These are phyloP conservation scores for Meloe dianella DNA, from an alignment of 2,888 invertebrate species.

Conservation along the genomic window DNA sequence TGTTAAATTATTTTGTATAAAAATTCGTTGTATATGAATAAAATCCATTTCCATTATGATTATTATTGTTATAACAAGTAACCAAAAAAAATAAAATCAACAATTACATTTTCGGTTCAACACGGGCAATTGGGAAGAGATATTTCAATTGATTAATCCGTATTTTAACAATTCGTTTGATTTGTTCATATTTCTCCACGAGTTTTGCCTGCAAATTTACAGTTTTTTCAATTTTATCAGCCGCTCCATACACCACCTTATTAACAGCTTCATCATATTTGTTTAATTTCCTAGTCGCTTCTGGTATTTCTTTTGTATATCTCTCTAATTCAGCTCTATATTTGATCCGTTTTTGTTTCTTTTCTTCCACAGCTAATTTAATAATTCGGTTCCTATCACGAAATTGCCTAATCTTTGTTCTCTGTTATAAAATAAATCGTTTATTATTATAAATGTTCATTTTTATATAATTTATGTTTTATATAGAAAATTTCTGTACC, in stretches of 20 bases:
- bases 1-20: not conserved
- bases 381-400: slow-evolving; percentile 66
- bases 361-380: slow-evolving; percentile 64
- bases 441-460: not conserved
- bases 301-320: slow-evolving; percentile 52
- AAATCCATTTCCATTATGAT: not conserved
- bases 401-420: slow-evolving; percentile 66
- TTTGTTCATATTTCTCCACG: slow-evolving; percentile 61
- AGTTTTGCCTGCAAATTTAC: slow-evolving; percentile 62
- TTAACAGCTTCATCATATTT: slow-evolving; percentile 70
- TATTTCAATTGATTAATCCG: slow-evolving; percentile 70
- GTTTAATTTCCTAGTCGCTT: slow-evolving; percentile 64
- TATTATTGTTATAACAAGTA: too few species aligned
- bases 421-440: slow-evolving; percentile 47
- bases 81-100: slow-evolving; percentile 5
- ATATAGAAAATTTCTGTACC: slow-evolving; percentile 37
- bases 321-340: slow-evolving; percentile 51
- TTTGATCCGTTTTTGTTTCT: slow-evolving; percentile 57
- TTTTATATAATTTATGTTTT: too few species aligned
- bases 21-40: not conserved
- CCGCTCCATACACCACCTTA: slow-evolving; percentile 65
- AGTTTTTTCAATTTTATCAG: slow-evolving; percentile 62
- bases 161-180: slow-evolving; percentile 65
- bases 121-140: slow-evolving; percentile 71
- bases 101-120: slow-evolving; percentile 62